Evolutionary conservation across 2,113 vertebrate genomes (phyloP), one percentile per base, ranked within the genome.

Genomic region (Ancistrus triradiatus): DNA sequence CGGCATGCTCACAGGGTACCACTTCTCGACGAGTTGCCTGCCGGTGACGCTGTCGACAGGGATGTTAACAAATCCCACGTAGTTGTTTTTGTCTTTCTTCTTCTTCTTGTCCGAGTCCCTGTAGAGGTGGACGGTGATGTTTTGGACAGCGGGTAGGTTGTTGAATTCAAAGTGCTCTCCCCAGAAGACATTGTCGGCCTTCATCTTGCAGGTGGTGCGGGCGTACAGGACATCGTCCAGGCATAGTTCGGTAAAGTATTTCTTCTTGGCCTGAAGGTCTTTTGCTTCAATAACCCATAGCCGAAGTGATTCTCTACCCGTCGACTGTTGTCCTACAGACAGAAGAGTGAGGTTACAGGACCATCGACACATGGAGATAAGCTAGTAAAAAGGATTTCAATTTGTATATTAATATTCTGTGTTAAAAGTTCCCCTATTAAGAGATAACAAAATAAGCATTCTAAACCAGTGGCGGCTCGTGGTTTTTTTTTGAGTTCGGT

Each of bases 121-220:
- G 85, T 98, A 99, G 59, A 99, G 81, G 88, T 99, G 96, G 27
- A 94, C 88, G 0, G 92, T 90, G 75, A 99, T 87, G 62, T 86
- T 93, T 66, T 88, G 91, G 75, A 97, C 85, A 0, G 90, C 81
- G 0, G 96, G 96, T 74, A 99, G 91, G 88, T 97, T 98, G 64
- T 94, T 93, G 81, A 99, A 99, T 80, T 99, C 96, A 63, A 99
- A 99, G 89, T 97, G 95, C 86, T 99, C 96, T 14, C 95, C 96
- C 96, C 96, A 99, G 69, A 99, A 99, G 31, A 99, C 89, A 13
- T 98, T 98, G 84, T 99, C 96, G 1, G 92, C 93, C 87, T 98
- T 98, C 74, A 98, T 90, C 81, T 99, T 99, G 85, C 96, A 95
- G 44, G 95, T 96, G 76, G 96, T 99, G 74, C 96, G 95, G 75